Evolutionary conservation across 2,113 vertebrate genomes (phyloP), one percentile per base, ranked within the genome.

Genomic region (Salvelinus namaycush): DNA sequence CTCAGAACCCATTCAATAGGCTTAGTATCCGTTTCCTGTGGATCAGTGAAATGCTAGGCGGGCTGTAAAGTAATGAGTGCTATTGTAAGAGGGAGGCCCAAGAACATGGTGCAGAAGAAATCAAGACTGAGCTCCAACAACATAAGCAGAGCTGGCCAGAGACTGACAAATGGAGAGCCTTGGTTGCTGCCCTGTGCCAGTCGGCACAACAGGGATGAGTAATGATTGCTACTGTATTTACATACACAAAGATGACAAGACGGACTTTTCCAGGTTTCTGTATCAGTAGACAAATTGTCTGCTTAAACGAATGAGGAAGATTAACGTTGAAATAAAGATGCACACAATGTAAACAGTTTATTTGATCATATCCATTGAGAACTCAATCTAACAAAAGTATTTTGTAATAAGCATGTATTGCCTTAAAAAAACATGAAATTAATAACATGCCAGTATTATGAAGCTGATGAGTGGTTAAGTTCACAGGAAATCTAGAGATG

Each of bases 301-400:
- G 60, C 7, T n/a, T n/a, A 5, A 67, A 13, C 11, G 0, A 11
- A 67, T 67, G 24, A 11, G 5, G 13, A 65, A 3, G 5, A 22
- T 18, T 29, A 74, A 81, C 34, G 29, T 22, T 44, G 24, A 65
- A 74, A 2, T 64, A 44, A 26, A 9, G 66, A 1, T 68, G 68
- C 81, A 77, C 70, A 83, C 72, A 70, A 92, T 95, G 96, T 96
- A 97, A 97, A 97, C 96, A 95, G 89, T 99, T 98, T 98, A 97
- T 99, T 99, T 94, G 90, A 89, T 95, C 94, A 93, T 94, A 95
- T 93, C 89, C 90, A 88, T 11, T 44, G 92, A 34, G 92, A 44
- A 95, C 95, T 92, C 51, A 44, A 39, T 39, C 39, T 39, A 44
- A 44, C 89, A 84, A 92, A 92, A 89, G 91, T 93, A 92, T 34